A percentile compares a stretch with the other conserved stretches of the same genome.
Evolutionary conservation across 2,113 vertebrate species (phyloP).

Genomic region (Rhabdornis inornatus): DNA sequence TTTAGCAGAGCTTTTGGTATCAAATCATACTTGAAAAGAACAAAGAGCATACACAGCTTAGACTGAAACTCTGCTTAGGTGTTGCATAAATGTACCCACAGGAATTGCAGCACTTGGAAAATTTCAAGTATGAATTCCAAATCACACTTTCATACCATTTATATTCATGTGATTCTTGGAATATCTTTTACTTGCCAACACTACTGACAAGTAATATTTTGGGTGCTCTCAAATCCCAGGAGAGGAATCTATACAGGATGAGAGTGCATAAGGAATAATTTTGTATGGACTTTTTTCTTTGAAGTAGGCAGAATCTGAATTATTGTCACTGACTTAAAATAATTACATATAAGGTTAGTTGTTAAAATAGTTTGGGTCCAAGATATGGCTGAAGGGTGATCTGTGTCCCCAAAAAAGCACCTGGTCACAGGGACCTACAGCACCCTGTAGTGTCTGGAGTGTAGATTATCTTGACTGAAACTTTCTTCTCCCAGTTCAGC

Average conservation of each 20-base stretch:
- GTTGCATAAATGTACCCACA: slow-evolving; percentile 57
- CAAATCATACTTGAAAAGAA: neutral
- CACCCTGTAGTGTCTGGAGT: neutral
- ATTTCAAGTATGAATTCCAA: slow-evolving; percentile 44
- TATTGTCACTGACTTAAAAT: neutral
- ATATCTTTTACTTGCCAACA: neutral
- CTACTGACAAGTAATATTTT: neutral
- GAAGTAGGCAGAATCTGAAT: neutral
- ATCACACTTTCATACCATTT: slow-evolving; percentile 53
- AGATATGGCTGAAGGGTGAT: neutral
- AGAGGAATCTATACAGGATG: neutral
- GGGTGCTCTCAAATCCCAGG: neutral
- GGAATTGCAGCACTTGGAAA: slow-evolving; percentile 34
- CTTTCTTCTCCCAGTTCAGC: accelerated
- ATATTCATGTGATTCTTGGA: slow-evolving; percentile 21
- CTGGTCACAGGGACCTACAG: neutral
- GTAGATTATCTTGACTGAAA: neutral
- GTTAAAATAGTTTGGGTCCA: neutral
- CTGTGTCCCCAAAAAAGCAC: neutral
- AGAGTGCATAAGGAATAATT: neutral
- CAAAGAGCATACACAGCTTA: slow-evolving; percentile 18
- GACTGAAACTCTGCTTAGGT: slow-evolving; percentile 55
- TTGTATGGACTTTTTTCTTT: neutral
- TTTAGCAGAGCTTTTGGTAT: neutral
- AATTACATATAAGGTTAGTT: neutral